A percentile compares a stretch with the other conserved stretches of the same genome.
Evolutionary conservation across 2,888 invertebrate species (phyloP).

Genomic region (Amblyjoppa fuscipennis): DNA sequence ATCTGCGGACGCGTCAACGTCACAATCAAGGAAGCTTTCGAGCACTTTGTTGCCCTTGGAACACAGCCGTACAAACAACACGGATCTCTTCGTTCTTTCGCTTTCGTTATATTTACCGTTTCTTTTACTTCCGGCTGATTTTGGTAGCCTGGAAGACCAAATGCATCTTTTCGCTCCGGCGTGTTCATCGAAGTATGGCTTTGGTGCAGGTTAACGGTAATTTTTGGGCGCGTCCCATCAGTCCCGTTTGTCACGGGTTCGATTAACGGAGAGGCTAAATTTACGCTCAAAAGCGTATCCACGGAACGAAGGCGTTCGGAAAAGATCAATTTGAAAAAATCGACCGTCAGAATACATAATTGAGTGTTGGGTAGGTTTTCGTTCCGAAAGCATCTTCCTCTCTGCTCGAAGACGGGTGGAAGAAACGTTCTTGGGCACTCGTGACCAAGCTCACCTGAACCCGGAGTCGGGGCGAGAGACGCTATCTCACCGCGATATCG

Average conservation of each 20-base stretch:
- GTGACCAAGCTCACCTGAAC: constrained; percentile 80
- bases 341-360: background rate
- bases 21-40: constrained; percentile 16
- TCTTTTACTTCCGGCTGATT: background rate
- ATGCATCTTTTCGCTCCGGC: background rate
- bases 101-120: background rate
- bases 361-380: background rate
- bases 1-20: constrained; percentile 38
- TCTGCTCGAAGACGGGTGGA: constrained; percentile 15
- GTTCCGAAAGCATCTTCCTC: background rate
- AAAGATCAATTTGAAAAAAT: background rate
- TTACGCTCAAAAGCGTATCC: background rate
- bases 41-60: constrained; percentile 23
- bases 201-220: background rate
- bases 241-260: background rate
- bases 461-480: constrained; percentile 69
- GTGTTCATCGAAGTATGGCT: background rate
- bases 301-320: background rate
- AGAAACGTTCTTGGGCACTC: constrained; percentile 67
- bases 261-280: background rate
- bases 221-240: background rate
- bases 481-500: constrained; percentile 60
- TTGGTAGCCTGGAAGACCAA: background rate
- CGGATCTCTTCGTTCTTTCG: background rate
- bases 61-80: background rate